Evolutionary conservation across 2,113 vertebrate species (phyloP), one percentile per base, ranked within the genome.

Genomic region (Anhinga anhinga): DNA sequence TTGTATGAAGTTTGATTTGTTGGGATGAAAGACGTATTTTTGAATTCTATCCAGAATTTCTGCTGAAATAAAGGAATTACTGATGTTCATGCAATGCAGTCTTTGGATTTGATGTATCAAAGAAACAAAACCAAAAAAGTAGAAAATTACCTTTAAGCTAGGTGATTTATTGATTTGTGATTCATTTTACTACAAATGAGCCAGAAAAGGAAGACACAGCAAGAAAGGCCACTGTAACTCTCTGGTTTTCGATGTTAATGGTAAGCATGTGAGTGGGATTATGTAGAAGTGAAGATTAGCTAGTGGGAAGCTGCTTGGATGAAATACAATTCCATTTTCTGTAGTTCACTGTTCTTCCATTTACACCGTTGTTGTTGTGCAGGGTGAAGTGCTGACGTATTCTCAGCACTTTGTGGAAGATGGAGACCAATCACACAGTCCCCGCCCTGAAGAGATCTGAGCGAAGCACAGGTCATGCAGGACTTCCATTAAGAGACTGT

Each of bases 401-500:
- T 1, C 58, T 76, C 58, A 70, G 79, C 32, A 22, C 45, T 86
- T 44, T 29, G 59, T 21, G 76, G 30, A 72, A 61, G 82, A 10
- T 3, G 12, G 76, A 88, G 55, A 77, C 36, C 55, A 87, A 87
- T 86, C 80, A 65, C 34, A 22, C 17, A 27, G 29, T 32, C 27
- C 30, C 55, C 78, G 76, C 72, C 42, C 38, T 71, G 77, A 40
- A 22, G 38, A 91, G 59, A 78, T 9, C 36, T 20, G n/a, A 73
- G 61, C 0, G 1, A 80, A 73, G 86, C 59, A 36, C 36, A 27
- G 80, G 45, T 86, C 25, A 1, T 61, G 44, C 82, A 65, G 58
- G 22, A 27, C 58, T 96, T 88, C 71, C 40, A n/a, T 90, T 90
- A 92, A 36, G 59, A 73, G 53, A 19, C 22, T 83, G 9, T 86